These are phyloP conservation scores for Cyprinodon brontotheroides DNA, from an alignment of 2,113 vertebrate species.

Conservation along the genomic window DNA sequence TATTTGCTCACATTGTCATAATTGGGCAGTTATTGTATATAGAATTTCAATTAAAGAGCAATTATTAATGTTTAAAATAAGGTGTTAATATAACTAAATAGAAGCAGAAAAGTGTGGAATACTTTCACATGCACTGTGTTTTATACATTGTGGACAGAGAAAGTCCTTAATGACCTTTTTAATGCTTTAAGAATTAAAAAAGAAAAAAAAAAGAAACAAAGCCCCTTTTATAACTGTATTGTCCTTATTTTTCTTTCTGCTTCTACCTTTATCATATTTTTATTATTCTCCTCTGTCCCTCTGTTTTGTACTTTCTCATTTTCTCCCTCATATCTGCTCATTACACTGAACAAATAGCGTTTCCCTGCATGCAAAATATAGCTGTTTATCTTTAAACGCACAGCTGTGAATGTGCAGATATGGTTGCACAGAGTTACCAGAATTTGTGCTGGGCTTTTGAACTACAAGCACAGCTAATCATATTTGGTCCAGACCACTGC, in stretches of 20 bases:
- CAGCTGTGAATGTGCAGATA: conserved; percentile 72
- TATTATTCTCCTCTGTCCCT: conserved; percentile 25
- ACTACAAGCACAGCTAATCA: conserved; percentile 65
- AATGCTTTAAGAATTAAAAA: conserved; percentile 9
- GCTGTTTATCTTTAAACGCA: conserved; percentile 73
- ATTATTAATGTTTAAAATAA: too few relatives aligned
- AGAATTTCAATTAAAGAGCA: too few relatives aligned
- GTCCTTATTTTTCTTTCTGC: conserved; percentile 46
- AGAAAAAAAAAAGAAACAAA: neutral
- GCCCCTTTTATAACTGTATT: conserved; percentile 59
- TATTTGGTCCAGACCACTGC: conserved; percentile 42
- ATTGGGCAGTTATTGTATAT: too few relatives aligned
- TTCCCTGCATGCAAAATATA: conserved; percentile 52
- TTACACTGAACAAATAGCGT: conserved; percentile 69
- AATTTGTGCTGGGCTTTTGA: conserved; percentile 60
- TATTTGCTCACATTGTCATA: too few relatives aligned
- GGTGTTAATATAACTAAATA: too few relatives aligned
- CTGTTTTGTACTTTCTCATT: conserved; percentile 60
- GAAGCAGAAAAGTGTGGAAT: too few relatives aligned
- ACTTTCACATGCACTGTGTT: neutral
- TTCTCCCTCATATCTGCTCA: conserved; percentile 71
- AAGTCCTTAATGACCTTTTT: conserved; percentile 52
- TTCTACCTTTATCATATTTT: conserved; percentile 61
- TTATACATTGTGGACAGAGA: conserved; percentile 41
- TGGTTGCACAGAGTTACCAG: conserved; percentile 34